phyloP scores from a whole-genome alignment of 2,888 invertebrate species.

The Nephrotoma guestfalica region DNA sequence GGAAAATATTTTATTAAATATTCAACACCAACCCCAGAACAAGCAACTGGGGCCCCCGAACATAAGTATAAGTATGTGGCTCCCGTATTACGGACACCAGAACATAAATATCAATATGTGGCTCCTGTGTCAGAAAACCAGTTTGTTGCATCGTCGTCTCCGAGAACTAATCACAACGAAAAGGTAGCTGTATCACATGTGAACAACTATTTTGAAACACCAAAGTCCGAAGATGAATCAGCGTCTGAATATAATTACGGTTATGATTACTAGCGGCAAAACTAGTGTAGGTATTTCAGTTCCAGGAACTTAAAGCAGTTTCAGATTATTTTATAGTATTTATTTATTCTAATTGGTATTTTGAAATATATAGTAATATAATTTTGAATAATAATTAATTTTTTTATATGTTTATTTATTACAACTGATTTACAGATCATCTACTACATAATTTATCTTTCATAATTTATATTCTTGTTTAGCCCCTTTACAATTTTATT shows the following conservation, averaged over 20 bases:
- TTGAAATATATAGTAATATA: too few relatives aligned
- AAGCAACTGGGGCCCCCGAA: neutral
- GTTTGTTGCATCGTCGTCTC: neutral
- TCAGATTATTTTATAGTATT: too few relatives aligned
- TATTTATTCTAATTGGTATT: too few relatives aligned
- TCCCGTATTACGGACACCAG: neutral
- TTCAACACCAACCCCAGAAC: neutral
- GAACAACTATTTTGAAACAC: neutral
- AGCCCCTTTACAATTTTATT: too few relatives aligned
- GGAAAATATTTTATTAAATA: neutral
- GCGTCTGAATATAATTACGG: neutral
- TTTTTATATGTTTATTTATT: too few relatives aligned
- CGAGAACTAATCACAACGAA: neutral
- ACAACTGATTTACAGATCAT: too few relatives aligned
- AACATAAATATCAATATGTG: neutral
- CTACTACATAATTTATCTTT: too few relatives aligned
- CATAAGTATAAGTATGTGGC: neutral
- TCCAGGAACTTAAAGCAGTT: neutral
- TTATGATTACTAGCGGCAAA: neutral
- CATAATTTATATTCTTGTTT: too few relatives aligned
- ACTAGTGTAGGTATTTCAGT: neutral
- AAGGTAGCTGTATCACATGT: neutral
- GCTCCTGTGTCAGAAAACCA: neutral
- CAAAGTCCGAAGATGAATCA: neutral
- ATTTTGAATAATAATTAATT: too few relatives aligned